Evolutionary conservation across 2,797 vertebrate genomes (phyloP).

Genomic region (Muscicapa comitata): DNA sequence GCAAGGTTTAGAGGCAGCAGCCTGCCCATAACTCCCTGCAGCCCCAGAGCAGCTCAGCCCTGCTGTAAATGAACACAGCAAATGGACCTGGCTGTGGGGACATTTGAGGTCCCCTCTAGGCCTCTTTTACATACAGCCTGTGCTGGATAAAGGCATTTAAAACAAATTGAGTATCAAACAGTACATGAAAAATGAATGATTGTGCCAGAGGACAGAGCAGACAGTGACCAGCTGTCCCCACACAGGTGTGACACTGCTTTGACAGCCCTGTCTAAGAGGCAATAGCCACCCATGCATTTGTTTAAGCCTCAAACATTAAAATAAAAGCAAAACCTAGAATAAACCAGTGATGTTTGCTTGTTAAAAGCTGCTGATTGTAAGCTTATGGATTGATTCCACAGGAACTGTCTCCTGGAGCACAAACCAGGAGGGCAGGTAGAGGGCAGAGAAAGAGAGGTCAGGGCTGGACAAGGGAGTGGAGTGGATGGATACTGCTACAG

Average conservation of each 20-base stretch:
- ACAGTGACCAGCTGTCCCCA: not conserved
- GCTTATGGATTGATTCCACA: not conserved
- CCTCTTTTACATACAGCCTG: not conserved
- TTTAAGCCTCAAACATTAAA: not conserved
- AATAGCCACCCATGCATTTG: not conserved
- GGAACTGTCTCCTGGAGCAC: not conserved
- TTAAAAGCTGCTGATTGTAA: not conserved
- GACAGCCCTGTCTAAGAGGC: not conserved
- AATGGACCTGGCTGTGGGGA: not conserved
- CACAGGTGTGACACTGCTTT: rapidly evolving
- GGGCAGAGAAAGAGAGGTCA: not conserved
- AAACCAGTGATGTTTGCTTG: not conserved
- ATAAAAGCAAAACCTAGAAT: not conserved
- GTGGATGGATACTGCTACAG: not conserved
- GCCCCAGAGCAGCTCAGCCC: not conserved
- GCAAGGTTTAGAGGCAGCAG: not conserved
- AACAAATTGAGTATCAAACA: not conserved
- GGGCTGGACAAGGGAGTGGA: not conserved
- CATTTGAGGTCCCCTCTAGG: not conserved
- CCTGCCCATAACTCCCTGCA: not conserved
- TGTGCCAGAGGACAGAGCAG: not conserved
- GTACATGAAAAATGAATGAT: not conserved
- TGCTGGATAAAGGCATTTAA: not conserved
- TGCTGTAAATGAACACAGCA: not conserved
- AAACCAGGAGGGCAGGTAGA: not conserved